Base-by-base conservation (phyloP, 1,140 invertebrate genomes). In the Drosophila biarmipes region DNA sequence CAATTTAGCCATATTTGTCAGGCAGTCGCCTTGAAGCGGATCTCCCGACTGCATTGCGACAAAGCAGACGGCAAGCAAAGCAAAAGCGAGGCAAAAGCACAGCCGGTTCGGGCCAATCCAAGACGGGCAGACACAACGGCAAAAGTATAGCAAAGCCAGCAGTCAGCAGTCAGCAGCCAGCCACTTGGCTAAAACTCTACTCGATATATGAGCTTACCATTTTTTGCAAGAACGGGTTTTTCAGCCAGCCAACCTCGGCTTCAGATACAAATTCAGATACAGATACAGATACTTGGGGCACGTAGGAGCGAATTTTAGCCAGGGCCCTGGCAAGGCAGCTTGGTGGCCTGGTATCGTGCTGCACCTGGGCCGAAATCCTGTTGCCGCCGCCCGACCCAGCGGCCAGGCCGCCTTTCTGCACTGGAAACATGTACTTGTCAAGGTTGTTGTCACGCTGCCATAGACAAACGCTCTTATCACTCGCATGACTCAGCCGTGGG, bases 1-100 rank as follows among this genome's bases (percentile, higher is more conserved):
- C 61, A 75, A 62, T 78, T 74, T 87, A 53, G 78, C 81, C 78
- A 87, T 86, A 86, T 86, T 86, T 81, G 82, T 81, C 78, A 72
- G 62, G 42, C 45, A 37, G 24, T 86, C 43, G 78, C 78, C 81
- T 86, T 86, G 81, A 56, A 68, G 57, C 58, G 53, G 56, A 59
- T 46, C 59, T 37, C 52, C 40, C 68, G 62, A 55, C 56, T 80
- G 76, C 72, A 71, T 62, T 66, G 59, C 75, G 43, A 72, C 19
- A 42, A 71, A 58, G 46, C 45, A 38, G 38, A 24, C 12, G 19
- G 3, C 24, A 27, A 31, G 31, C 17, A 45, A 12, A 6, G 12
- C 12, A 24, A 29, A 42, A 42, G 52, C 37, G 29, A 54, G 29
- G 14, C 43, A 45, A 54, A 29, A 54, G 52, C 37, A 27, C 31